phyloP scores from a whole-genome alignment of 2,888 invertebrate genomes.

The Agrochola circellaris region DNA sequence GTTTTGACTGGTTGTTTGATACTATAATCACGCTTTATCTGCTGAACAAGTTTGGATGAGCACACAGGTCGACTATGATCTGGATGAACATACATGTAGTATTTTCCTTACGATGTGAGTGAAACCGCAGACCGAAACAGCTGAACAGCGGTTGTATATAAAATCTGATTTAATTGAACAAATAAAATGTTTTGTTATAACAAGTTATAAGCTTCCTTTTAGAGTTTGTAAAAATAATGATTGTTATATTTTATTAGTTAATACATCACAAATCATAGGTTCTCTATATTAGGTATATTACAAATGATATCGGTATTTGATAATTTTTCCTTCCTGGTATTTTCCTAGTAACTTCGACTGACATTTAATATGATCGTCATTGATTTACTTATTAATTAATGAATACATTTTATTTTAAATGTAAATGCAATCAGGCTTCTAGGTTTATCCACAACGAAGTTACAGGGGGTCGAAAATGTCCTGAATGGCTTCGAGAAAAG shows the following conservation, averaged over 20 bases:
- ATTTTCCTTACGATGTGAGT: neutral
- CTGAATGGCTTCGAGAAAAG: too few relatives aligned
- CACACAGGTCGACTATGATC: neutral
- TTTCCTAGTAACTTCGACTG: conserved; percentile 32
- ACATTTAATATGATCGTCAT: conserved; percentile 1
- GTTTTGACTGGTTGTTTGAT: neutral
- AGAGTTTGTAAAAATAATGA: neutral
- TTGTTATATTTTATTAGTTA: neutral
- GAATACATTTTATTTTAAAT: neutral
- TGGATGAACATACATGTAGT: neutral
- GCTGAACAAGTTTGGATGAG: neutral
- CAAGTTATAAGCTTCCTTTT: neutral
- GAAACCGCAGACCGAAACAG: neutral
- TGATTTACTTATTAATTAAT: conserved; percentile 24
- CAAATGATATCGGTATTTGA: conserved; percentile 5
- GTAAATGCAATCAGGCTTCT: neutral
- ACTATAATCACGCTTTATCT: neutral
- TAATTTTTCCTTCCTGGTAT: conserved; percentile 25
- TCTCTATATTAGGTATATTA: neutral
- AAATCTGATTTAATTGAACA: neutral
- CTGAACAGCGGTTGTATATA: neutral
- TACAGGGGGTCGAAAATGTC: too few relatives aligned
- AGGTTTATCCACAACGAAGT: too few relatives aligned
- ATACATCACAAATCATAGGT: conserved; percentile 2
- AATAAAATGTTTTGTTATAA: neutral